Evolutionary conservation across 2,888 invertebrate species (phyloP), one percentile per base, ranked within the genome.

Genomic region (Callosobruchus maculatus): DNA sequence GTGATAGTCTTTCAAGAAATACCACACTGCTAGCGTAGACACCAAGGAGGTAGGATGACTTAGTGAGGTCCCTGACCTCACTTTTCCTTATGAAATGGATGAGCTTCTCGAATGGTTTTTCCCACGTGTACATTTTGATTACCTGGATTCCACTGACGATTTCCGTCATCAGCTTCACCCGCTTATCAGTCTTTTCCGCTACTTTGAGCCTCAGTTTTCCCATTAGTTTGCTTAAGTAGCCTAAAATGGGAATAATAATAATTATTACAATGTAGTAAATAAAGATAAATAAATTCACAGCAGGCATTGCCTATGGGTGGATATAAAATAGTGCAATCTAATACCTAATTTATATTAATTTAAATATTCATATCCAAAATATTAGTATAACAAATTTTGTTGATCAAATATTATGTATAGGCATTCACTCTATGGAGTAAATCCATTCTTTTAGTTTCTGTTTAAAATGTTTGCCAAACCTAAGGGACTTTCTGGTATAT

Each of bases 111-210:
- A 94, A 94, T 0, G 93, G 91, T 77, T 90, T 91, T 82, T 94
- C 94, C 90, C 94, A 94, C 0, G 93, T 91, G 82, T 93, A 94
- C 93, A 94, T 93, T 85, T 94, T 94, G 78, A 94, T 93, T 2
- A 93, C 92, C 81, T 92, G 89, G 78, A 94, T 93, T 0, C 93
- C 93, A 0, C 90, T 89, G 69, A 94, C 90, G 70, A 94, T 91
- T 86, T 94, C 93, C 80, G 90, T 92, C 93, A 94, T 93, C 3
- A 93, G 83, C 26, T 91, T 89, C 0, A 94, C 91, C 69, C 94
- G 84, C 78, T 91, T 89, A 83, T 94, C 94, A 0, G 93, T 89
- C 77, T 84, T 84, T 13, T 83, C 68, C 0, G 89, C 89, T 70
- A 88, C 87, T 83, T 87, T 87, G 71, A 83, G 79, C 22, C 89